Conservation (phyloP, 2,888 invertebrate genomes). For the Busseola fusca region DNA sequence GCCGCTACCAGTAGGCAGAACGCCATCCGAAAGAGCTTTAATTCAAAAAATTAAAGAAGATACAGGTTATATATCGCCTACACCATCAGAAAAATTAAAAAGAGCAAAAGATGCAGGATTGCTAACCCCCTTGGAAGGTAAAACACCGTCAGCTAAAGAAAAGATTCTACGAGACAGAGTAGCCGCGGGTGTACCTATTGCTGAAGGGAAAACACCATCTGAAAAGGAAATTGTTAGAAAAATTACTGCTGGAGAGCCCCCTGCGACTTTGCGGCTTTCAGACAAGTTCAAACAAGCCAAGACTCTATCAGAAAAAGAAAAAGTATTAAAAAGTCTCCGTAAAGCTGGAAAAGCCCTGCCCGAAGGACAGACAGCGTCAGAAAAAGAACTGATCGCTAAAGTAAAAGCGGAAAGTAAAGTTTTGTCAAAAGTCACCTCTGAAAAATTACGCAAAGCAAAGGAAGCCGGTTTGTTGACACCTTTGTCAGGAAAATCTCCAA, state of each 20-base stretch:
- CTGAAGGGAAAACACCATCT: conserved; percentile 62
- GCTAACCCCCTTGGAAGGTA: conserved; percentile 61
- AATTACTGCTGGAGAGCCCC: conserved; percentile 28
- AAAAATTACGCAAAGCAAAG: conserved; percentile 54
- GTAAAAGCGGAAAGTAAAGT: conserved; percentile 41
- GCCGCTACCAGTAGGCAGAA: conserved; percentile 61
- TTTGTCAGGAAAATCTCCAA: conserved; percentile 38
- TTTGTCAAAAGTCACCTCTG: conserved; percentile 40
- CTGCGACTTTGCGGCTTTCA: conserved; percentile 39
- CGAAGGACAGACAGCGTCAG: conserved; percentile 52
- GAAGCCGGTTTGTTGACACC: conserved; percentile 46
- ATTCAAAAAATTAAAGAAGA: conserved; percentile 54
- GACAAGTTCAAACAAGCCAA: conserved; percentile 62
- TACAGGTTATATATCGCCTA: conserved; percentile 60
- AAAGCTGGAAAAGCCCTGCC: conserved; percentile 60
- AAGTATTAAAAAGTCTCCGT: conserved; percentile 58
- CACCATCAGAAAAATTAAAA: conserved; percentile 55
- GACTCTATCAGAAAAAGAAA: conserved; percentile 63
- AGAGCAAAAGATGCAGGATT: conserved; percentile 60
- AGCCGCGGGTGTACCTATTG: conserved; percentile 45
- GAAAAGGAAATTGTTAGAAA: conserved; percentile 56
- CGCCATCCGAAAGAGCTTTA: conserved; percentile 60
- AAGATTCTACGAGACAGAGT: conserved; percentile 57
- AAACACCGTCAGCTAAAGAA: conserved; percentile 60
- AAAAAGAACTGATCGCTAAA: conserved; percentile 58